A percentile compares a stretch with the other conserved stretches of the same genome.
These are phyloP conservation scores for Sander vitreus DNA, from an alignment of 2,113 vertebrate genomes.

Conservation along the genomic window DNA sequence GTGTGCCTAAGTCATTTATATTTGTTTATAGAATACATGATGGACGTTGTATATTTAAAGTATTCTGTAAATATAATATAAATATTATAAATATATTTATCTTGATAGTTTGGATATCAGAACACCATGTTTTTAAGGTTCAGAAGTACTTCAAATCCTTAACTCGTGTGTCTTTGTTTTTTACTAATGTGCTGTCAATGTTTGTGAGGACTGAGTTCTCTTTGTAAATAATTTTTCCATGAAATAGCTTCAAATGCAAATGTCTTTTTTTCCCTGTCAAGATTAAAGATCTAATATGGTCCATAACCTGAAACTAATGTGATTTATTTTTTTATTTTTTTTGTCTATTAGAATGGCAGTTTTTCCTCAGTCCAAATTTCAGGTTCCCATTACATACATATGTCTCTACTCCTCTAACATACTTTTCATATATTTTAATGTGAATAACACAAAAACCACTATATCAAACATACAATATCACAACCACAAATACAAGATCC, in stretches of 20 bases:
- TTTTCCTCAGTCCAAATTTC: background rate
- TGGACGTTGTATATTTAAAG: slow-evolving; percentile 92
- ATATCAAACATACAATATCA: background rate
- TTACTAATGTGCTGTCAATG: slow-evolving; percentile 75
- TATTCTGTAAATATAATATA: slow-evolving; percentile 97
- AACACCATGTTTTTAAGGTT: slow-evolving; percentile 80
- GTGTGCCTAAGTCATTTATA: slow-evolving; percentile 91
- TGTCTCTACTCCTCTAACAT: background rate
- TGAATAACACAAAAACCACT: background rate
- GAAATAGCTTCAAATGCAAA: slow-evolving; percentile 78
- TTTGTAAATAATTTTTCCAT: slow-evolving; percentile 83
- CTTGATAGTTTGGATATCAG: slow-evolving; percentile 81
- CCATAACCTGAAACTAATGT: slow-evolving; percentile 17
- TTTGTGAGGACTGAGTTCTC: slow-evolving; percentile 61
- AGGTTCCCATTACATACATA: background rate
- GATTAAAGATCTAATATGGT: slow-evolving; percentile 76
- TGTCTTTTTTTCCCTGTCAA: slow-evolving; percentile 61
- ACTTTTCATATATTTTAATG: background rate
- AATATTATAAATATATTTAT: slow-evolving; percentile 90
- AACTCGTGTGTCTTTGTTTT: slow-evolving; percentile 69
- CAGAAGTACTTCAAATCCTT: slow-evolving; percentile 73
- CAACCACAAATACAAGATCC: background rate
- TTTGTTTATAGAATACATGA: slow-evolving; percentile 91
- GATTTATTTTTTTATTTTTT: background rate
- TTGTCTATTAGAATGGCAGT: background rate